phyloP scores from a whole-genome alignment of 2,797 vertebrate species.

The Lemur catta region DNA sequence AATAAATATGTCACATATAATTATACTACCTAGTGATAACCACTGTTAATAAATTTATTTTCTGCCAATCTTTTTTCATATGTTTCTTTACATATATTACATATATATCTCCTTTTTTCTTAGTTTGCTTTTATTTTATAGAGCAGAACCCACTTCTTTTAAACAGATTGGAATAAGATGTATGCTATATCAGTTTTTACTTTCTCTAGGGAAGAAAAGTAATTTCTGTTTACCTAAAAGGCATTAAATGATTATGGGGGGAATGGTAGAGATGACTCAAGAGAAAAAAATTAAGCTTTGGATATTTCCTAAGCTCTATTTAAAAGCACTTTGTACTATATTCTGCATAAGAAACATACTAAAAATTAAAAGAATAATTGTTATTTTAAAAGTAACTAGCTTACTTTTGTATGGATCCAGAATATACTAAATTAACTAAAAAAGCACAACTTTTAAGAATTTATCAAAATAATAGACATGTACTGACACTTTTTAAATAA shows the following conservation, averaged over 20 bases:
- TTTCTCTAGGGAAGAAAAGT: neutral
- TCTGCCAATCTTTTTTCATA: neutral
- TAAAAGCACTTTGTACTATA: slow-evolving; percentile 33
- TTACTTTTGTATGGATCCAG: slow-evolving; percentile 9
- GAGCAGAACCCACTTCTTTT: neutral
- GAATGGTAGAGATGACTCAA: neutral
- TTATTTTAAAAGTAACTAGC: neutral
- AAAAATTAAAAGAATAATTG: neutral
- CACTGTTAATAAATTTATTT: neutral
- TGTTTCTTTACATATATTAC: neutral
- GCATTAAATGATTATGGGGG: neutral
- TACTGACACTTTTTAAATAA: slow-evolving; percentile 6
- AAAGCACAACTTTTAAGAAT: slow-evolving; percentile 1
- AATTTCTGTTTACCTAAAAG: slow-evolving; percentile 23
- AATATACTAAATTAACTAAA: neutral
- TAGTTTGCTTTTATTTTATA: slow-evolving; percentile 25
- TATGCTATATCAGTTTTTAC: neutral
- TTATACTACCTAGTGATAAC: neutral
- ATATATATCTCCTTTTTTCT: neutral
- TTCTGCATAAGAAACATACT: neutral
- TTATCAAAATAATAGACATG: neutral
- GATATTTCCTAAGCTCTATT: neutral
- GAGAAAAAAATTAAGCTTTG: neutral
- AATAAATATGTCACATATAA: neutral
- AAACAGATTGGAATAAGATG: neutral